These are phyloP conservation scores for Heliconius cydno DNA, from an alignment of 2,888 invertebrate genomes.

Conservation along the genomic window DNA sequence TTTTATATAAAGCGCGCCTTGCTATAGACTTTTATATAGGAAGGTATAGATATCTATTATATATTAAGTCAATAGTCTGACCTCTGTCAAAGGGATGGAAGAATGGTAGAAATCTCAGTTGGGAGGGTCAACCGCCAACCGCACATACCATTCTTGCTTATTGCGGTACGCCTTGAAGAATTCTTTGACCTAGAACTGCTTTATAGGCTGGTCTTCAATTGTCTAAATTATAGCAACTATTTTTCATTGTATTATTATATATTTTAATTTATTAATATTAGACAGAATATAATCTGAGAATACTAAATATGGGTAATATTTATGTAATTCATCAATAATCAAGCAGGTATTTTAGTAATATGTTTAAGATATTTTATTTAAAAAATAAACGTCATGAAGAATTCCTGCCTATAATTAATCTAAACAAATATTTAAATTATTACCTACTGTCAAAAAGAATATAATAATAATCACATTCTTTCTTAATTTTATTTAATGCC, in stretches of 20 bases:
- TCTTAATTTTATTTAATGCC: too few relatives aligned
- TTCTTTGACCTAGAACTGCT: slow-evolving; percentile 54
- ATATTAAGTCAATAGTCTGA: slow-evolving; percentile 31
- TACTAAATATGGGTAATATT: too few relatives aligned
- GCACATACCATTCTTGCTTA: slow-evolving; percentile 68
- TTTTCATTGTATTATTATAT: neutral
- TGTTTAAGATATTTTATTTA: too few relatives aligned
- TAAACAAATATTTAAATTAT: too few relatives aligned
- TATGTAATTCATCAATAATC: too few relatives aligned
- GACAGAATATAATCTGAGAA: too few relatives aligned
- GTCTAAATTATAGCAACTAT: neutral
- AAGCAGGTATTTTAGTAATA: too few relatives aligned
- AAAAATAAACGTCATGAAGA: too few relatives aligned
- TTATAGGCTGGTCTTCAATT: neutral
- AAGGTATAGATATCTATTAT: neutral
- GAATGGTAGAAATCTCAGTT: slow-evolving; percentile 66
- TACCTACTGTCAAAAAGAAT: too few relatives aligned
- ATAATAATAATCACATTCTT: too few relatives aligned
- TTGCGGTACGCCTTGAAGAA: slow-evolving; percentile 68
- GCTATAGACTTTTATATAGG: neutral
- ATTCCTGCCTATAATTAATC: too few relatives aligned
- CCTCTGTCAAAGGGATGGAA: slow-evolving; percentile 37
- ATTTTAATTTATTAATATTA: neutral
- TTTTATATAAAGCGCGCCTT: neutral
- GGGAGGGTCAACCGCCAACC: slow-evolving; percentile 59